phyloP scores from a whole-genome alignment of 2,888 invertebrate genomes.

The Leptopterna dolabrata region DNA sequence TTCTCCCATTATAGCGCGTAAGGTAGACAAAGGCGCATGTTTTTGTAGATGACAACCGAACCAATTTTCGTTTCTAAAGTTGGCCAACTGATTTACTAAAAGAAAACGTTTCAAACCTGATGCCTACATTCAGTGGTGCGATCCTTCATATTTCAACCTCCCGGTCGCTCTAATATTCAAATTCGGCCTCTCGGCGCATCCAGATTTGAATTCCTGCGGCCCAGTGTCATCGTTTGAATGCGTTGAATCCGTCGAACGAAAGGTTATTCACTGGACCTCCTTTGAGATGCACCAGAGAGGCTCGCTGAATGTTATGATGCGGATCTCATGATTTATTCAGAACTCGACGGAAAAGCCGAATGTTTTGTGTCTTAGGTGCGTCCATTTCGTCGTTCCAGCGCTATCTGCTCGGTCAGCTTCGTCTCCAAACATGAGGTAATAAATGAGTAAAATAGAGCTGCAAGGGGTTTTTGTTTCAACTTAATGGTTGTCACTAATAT shows the following conservation, averaged over 20 bases:
- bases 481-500: too few species aligned
- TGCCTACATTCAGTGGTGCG: neutral
- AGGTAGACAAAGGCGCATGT: too few species aligned
- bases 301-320: neutral
- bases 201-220: too few species aligned
- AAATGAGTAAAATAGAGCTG: too few species aligned
- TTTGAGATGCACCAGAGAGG: neutral
- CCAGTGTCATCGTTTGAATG: neutral
- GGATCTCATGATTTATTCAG: neutral
- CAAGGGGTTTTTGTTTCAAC: too few species aligned
- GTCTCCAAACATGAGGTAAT: too few species aligned
- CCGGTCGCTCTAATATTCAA: neutral
- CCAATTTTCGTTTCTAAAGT: too few species aligned
- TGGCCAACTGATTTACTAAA: too few species aligned
- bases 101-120: too few species aligned
- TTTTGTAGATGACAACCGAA: too few species aligned
- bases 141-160: neutral
- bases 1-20: too few species aligned
- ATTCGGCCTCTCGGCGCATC: neutral
- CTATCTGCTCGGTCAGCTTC: too few species aligned
- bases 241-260: neutral
- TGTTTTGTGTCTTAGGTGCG: neutral
- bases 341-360: neutral
- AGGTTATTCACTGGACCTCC: neutral
- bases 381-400: neutral